Percentiles rank a stretch among this genome's conserved stretches.
phyloP scores from a whole-genome alignment of 2,113 vertebrate genomes.

The Herpetotheres cachinnans region DNA sequence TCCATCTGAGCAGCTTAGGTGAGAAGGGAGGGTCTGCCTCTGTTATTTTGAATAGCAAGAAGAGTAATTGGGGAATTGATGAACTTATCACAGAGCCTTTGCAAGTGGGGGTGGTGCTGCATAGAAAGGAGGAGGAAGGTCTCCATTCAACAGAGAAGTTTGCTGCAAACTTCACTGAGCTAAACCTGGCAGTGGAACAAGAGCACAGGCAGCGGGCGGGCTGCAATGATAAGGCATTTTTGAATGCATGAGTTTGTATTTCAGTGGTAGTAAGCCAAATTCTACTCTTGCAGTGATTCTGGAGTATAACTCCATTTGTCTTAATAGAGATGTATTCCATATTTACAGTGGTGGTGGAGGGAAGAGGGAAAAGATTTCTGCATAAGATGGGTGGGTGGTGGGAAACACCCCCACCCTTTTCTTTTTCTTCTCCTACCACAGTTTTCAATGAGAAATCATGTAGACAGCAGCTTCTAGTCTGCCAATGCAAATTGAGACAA shows the following conservation, averaged over 20 bases:
- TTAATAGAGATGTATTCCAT: conserved; percentile 4
- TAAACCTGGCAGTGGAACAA: neutral
- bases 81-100: neutral
- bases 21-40: neutral
- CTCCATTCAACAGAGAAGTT: neutral
- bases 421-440: neutral
- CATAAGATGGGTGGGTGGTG: neutral
- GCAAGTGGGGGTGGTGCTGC: too few relatives aligned
- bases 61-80: neutral
- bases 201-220: neutral
- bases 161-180: neutral
- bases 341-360: neutral
- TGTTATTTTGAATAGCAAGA: neutral
- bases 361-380: neutral
- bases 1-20: neutral
- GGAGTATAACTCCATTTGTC: neutral
- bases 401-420: neutral
- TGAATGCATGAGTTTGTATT: neutral
- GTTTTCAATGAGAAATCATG: neutral
- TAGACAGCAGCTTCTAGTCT: neutral
- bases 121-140: neutral
- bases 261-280: neutral
- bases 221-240: neutral
- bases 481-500: conserved; percentile 48
- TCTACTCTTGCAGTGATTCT: neutral